Base-by-base conservation (phyloP, 2,113 vertebrate genomes). In the Illadopsis cleaveri region DNA sequence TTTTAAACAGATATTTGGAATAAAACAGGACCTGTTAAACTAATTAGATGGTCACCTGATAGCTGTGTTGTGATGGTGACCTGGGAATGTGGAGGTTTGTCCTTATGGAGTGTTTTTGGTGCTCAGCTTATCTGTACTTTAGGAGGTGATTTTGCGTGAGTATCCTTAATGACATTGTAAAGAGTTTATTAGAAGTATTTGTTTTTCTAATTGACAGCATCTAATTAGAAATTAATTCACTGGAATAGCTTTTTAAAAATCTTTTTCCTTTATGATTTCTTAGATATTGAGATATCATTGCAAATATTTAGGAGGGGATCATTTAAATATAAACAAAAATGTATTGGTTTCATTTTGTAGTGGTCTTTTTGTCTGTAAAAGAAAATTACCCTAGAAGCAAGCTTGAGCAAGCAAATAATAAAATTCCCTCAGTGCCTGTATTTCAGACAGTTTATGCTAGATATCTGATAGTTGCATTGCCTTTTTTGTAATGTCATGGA, bases 71-170 rank as follows among this genome's bases (percentile, higher is more conserved):
- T 98, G 90, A 99, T 99, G 98, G 99, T 99, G 93, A 99, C 99
- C 5, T 99, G 99, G 99, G 99, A 99, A 80, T 98, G 97, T 89
- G 99, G 99, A 33, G 99, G 99, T 75, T 98, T 99, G 35, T 99
- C 99, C 24, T 96, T 99, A 66, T 99, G 99, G 99, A 99, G 99
- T 76, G 99, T 99, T 82, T 99, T 99, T 95, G 99, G 99, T 92
- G 99, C 99, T 96, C 99, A 99, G 82, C 99, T 99, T 92, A 99
- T 99, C 96, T 99, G 99, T 97, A 99, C 99, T 50, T 98, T 99
- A 79, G 99, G 99, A 96, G 99, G 99, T 96, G 99, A 99, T 96
- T 99, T 99, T 98, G 98, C 98, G 99, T 99, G 92, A 98, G 99
- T 98, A 92, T 87, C 44, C 93, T 88, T 84, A 83, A 54, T 83